These are phyloP conservation scores for Lypha dubia DNA, from an alignment of 2,888 invertebrate species.

Conservation along the genomic window DNA sequence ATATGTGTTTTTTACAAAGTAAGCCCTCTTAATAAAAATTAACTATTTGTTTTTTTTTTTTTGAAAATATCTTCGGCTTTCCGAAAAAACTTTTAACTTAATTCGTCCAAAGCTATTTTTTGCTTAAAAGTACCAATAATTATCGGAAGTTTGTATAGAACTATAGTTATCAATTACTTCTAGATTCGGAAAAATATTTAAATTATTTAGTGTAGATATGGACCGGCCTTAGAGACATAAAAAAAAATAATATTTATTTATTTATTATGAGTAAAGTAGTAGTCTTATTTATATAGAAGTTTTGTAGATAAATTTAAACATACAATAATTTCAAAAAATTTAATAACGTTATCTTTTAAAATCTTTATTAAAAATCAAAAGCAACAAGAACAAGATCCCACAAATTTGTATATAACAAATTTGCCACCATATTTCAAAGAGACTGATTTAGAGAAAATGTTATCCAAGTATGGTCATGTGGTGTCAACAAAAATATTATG, in stretches of 20 bases:
- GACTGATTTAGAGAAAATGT: slow-evolving; percentile 95
- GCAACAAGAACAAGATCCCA: slow-evolving; percentile 99
- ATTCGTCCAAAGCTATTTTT: neutral
- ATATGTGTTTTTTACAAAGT: no score
- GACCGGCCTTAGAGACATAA: slow-evolving; percentile 70
- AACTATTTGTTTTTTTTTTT: no score
- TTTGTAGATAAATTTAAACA: slow-evolving; percentile 28
- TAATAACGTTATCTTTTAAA: slow-evolving; percentile 27
- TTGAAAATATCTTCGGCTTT: neutral
- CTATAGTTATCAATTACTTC: slow-evolving; percentile 33
- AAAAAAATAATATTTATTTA: slow-evolving; percentile 29
- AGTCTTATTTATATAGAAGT: slow-evolving; percentile 40
- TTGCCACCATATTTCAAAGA: slow-evolving; percentile 97
- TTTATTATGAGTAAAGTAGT: slow-evolving; percentile 53
- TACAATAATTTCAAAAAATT: neutral
- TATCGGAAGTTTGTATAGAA: slow-evolving; percentile 39
- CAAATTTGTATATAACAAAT: slow-evolving; percentile 99
- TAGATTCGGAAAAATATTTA: slow-evolving; percentile 66
- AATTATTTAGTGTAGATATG: slow-evolving; percentile 71
- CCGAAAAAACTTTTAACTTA: neutral
- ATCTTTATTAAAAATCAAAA: slow-evolving; percentile 81
- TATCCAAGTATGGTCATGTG: slow-evolving; percentile 96
- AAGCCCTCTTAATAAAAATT: no score
- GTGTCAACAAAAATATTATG: slow-evolving; percentile 98
- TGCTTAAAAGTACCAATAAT: slow-evolving; percentile 4